These are phyloP conservation scores for Etia nguti DNA, from an alignment of 2,113 vertebrate genomes.

Conservation along the genomic window DNA sequence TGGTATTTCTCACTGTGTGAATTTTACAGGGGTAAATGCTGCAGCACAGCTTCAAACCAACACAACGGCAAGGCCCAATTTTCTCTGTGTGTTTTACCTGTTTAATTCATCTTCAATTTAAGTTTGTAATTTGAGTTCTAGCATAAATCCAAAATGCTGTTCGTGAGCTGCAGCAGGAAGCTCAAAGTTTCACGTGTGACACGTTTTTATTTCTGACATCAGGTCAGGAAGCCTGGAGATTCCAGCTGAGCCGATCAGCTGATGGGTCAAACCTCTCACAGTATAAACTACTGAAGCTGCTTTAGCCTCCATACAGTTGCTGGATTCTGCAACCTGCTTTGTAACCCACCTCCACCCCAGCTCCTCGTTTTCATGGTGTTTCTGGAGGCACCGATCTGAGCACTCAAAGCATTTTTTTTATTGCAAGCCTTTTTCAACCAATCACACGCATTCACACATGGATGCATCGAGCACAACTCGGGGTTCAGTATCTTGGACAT, in stretches of 20 bases:
- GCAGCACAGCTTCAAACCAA: background rate
- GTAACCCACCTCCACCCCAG: background rate
- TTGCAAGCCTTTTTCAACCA: background rate
- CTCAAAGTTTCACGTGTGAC: too few relatives aligned
- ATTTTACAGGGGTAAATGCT: background rate
- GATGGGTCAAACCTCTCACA: background rate
- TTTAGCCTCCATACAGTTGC: background rate
- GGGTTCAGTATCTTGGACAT: background rate
- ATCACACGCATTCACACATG: fast-evolving
- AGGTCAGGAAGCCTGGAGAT: background rate
- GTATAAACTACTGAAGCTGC: background rate
- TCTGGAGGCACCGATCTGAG: background rate
- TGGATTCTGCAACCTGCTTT: background rate
- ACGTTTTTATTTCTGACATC: background rate
- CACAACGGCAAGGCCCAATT: background rate
- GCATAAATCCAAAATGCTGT: background rate
- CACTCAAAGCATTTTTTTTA: background rate
- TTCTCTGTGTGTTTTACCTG: background rate
- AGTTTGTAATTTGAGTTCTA: background rate
- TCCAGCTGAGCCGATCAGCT: background rate
- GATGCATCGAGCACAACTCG: background rate
- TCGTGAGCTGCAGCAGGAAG: fast-evolving
- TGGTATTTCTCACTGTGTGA: background rate
- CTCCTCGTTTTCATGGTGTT: fast-evolving
- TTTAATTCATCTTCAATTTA: background rate